Conservation (phyloP, 2,888 invertebrate species). For the Nasonovia ribisnigri region DNA sequence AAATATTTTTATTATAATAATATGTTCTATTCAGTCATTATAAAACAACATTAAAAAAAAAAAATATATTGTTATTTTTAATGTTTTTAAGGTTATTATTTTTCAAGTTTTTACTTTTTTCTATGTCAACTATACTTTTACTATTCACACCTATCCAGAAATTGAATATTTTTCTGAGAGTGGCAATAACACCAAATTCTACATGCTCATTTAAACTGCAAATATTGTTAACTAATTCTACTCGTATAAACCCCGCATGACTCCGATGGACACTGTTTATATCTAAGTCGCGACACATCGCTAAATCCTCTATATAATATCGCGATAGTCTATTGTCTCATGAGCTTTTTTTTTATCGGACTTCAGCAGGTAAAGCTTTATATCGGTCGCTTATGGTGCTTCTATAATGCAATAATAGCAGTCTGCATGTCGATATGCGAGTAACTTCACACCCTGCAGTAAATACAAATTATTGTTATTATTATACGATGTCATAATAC, state of each 20-base stretch:
- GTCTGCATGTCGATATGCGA: background rate
- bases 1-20: too few species aligned
- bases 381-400: background rate
- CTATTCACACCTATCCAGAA: background rate
- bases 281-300: background rate
- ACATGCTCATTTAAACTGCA: background rate
- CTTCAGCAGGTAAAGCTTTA: background rate
- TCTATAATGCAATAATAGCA: background rate
- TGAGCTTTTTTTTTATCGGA: background rate
- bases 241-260: background rate
- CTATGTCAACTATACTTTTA: background rate
- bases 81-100: background rate
- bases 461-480: background rate
- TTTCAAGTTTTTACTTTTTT: background rate
- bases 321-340: background rate
- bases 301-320: background rate
- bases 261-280: background rate
- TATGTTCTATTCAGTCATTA: too few species aligned
- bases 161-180: background rate
- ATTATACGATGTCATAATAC: background rate
- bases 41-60: background rate
- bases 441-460: background rate
- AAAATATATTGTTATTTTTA: background rate
- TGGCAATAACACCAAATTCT: background rate
- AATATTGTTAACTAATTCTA: background rate